Base-by-base conservation (phyloP, 2,797 vertebrate genomes). In the Avahi laniger region DNA sequence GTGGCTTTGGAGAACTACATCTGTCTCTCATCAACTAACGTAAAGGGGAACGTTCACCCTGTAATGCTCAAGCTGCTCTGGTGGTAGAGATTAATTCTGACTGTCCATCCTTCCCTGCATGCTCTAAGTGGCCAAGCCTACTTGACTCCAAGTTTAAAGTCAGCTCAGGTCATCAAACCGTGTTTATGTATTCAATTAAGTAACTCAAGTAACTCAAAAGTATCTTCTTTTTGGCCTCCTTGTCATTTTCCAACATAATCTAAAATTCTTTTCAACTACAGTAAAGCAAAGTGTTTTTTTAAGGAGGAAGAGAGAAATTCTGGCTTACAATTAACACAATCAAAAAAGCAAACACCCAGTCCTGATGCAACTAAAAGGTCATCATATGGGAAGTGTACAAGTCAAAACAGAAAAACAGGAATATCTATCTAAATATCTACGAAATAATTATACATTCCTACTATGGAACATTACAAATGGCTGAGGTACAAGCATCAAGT, bases 341-440 rank as follows among this genome's bases (percentile, higher is more conserved):
- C 35, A 24, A 92, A 91, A 97, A 96, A 75, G 33, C 79, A 87
- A 93, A 95, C 2, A 20, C n/a, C 41, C 30, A 84, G 33, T 13
- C 65, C 76, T 41, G 28, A 61, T 46, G 50, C 33, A 83, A 54
- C 28, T 67, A 69, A 92, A 80, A 80, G 30, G 70, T 38, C 11
- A 50, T 38, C 80, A 70, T 22, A 82, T 2, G 5, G n/a, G 41
- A 79, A 96, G 3, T 48, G 1, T 41, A 70, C 67, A 88, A 80
- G 43, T 78, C 57, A 72, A 92, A 80, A 73, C 41, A 90, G 30
- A 48, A 93, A 86, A 80, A 79, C 13, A 38, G 8, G 57, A 82
- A 94, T 93, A 67, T 3, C 4, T 57, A 96, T 35, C n/a, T 82
- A 69, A 94, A 63, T 73, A 69, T 12, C 84, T 89, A 90, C 78